Conservation (phyloP, 2,797 vertebrate species). For the Myotis planiceps region DNA sequence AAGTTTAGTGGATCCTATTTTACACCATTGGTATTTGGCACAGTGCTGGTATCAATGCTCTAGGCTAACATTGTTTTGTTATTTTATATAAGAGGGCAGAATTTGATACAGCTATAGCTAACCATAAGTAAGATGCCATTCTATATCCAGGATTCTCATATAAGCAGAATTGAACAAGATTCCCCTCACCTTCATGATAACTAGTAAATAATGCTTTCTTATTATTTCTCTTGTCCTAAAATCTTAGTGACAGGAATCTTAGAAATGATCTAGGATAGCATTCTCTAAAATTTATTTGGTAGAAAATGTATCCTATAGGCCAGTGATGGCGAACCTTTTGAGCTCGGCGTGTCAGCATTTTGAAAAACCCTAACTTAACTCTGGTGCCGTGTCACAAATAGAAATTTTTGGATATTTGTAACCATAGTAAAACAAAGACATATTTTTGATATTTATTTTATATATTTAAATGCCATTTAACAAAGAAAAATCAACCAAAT, state of each 20-base stretch:
- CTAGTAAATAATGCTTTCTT: not conserved
- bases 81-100: not conserved
- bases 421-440: too few relatives aligned
- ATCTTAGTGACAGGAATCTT: not conserved
- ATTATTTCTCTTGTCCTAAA: not conserved
- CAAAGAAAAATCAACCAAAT: too few relatives aligned
- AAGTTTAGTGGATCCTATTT: not conserved
- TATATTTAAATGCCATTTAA: too few relatives aligned
- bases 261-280: not conserved
- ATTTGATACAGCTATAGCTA: not conserved
- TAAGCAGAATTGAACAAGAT: not conserved
- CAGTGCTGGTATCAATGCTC: not conserved
- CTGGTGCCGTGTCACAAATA: too few relatives aligned
- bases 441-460: too few relatives aligned
- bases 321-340: too few relatives aligned
- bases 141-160: not conserved
- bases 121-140: not conserved
- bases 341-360: too few relatives aligned
- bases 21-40: not conserved
- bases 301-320: not conserved
- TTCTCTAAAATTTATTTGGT: conserved; percentile 1
- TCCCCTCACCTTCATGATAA: not conserved
- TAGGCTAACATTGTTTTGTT: too few relatives aligned
- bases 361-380: too few relatives aligned
- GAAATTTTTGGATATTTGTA: too few relatives aligned